A percentile compares a stretch with the other conserved stretches of the same genome.
Conservation (phyloP, 2,888 invertebrate species). For the Ormyrus thymus region DNA sequence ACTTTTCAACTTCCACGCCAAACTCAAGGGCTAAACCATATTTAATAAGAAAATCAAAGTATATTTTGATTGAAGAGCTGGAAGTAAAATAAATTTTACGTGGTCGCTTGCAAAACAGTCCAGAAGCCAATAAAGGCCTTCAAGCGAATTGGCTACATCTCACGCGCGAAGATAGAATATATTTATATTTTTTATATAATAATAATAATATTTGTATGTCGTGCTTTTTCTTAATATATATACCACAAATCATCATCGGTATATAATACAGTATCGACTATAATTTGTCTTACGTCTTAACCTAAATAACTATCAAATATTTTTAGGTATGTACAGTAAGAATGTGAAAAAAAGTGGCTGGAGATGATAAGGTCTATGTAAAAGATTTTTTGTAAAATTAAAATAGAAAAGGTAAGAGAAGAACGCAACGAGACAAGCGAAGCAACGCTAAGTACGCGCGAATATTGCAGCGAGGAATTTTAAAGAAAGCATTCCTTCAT, state of each 20-base stretch:
- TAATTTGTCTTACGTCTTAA: slow-evolving; percentile 67
- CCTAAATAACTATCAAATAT: slow-evolving; percentile 71
- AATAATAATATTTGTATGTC: slow-evolving; percentile 56
- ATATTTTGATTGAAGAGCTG: slow-evolving; percentile 33
- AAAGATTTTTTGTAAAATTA: slow-evolving; percentile 53
- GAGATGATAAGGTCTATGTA: slow-evolving; percentile 49
- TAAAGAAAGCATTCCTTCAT: slow-evolving; percentile 11
- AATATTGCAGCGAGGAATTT: slow-evolving; percentile 15
- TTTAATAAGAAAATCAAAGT: slow-evolving; percentile 20
- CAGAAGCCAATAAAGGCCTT: slow-evolving; percentile 8
- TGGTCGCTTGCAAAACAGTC: not conserved
- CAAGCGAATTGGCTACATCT: slow-evolving; percentile 45
- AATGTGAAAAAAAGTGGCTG: slow-evolving; percentile 62
- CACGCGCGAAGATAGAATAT: slow-evolving; percentile 52
- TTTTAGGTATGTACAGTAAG: slow-evolving; percentile 70
- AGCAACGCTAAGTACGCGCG: slow-evolving; percentile 34
- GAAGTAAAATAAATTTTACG: not conserved
- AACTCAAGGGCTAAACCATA: not conserved
- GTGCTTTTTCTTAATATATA: slow-evolving; percentile 62
- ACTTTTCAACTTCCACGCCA: not conserved
- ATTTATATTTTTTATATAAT: slow-evolving; percentile 58
- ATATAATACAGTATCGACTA: slow-evolving; percentile 73
- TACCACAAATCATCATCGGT: slow-evolving; percentile 70
- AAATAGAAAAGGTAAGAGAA: slow-evolving; percentile 52
- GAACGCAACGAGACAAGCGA: slow-evolving; percentile 44